Evolutionary conservation across 2,888 invertebrate genomes (phyloP).

Genomic region (Calliopum simillimum): DNA sequence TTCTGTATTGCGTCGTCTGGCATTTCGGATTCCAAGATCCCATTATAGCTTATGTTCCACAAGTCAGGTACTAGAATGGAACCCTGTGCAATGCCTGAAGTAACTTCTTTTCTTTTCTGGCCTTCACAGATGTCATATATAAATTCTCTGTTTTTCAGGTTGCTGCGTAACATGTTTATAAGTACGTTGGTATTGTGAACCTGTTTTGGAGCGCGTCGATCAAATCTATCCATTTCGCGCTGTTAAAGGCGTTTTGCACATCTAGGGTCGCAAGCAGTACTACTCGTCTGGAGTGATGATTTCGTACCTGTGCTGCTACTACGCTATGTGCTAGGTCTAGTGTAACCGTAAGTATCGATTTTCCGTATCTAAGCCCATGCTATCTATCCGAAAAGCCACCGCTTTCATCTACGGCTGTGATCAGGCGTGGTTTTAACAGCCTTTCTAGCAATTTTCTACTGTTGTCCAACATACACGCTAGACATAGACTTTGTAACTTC

Average conservation of each 20-base stretch:
- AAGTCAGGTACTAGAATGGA: slow-evolving; percentile 28
- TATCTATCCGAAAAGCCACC: slow-evolving; percentile 29
- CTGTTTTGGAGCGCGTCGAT: too few species aligned
- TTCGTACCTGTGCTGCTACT: neutral
- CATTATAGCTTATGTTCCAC: slow-evolving; percentile 36
- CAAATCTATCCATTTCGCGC: slow-evolving; percentile 1
- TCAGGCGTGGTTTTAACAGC: slow-evolving; percentile 29
- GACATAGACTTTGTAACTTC: too few species aligned
- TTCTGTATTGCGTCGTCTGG: too few species aligned
- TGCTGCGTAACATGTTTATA: too few species aligned
- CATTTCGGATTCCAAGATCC: slow-evolving; percentile 30
- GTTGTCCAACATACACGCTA: slow-evolving; percentile 29
- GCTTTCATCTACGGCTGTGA: slow-evolving; percentile 1
- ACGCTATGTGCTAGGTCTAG: slow-evolving; percentile 9
- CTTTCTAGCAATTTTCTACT: slow-evolving; percentile 31
- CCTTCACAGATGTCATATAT: slow-evolving; percentile 29
- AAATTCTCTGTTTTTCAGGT: too few species aligned
- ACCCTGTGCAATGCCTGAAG: too few species aligned
- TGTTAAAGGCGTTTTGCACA: slow-evolving; percentile 9
- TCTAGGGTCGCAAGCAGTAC: slow-evolving; percentile 5
- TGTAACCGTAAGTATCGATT: slow-evolving; percentile 30
- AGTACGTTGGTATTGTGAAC: too few species aligned
- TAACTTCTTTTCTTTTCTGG: too few species aligned
- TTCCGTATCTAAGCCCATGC: slow-evolving; percentile 28
- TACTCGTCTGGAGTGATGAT: neutral